phyloP scores from a whole-genome alignment of 2,797 vertebrate genomes.

The Halcyon leucocephala region DNA sequence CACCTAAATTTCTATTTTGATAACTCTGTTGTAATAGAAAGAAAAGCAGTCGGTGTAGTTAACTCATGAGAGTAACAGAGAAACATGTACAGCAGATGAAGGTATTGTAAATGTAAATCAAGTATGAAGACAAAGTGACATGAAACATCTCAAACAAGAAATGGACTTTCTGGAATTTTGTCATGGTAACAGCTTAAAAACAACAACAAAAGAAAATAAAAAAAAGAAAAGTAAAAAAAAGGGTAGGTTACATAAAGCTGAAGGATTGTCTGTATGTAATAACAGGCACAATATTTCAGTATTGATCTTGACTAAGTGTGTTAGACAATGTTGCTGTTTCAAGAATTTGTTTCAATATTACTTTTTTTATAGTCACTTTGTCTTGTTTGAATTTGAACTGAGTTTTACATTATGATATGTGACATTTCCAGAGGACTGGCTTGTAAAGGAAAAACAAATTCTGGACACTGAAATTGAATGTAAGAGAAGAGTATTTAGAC shows the following conservation, averaged over 20 bases:
- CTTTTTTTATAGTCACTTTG: neutral
- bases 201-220: neutral
- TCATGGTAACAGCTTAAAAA: neutral
- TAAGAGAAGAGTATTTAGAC: neutral
- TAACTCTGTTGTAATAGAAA: neutral
- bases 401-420: neutral
- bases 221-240: no score
- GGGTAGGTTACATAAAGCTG: neutral
- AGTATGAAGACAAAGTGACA: neutral
- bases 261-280: neutral
- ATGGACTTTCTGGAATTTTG: conserved; percentile 3
- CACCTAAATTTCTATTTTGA: neutral
- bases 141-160: neutral
- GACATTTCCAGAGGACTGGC: neutral
- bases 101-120: neutral
- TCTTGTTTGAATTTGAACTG: neutral
- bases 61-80: neutral
- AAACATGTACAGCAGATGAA: neutral
- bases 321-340: neutral
- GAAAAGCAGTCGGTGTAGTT: neutral
- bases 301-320: neutral
- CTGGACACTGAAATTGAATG: neutral
- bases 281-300: neutral
- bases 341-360: neutral
- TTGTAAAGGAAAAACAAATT: neutral